Evolutionary conservation across 1,140 invertebrate species (phyloP).

Genomic region (Branchinecta lindahli): DNA sequence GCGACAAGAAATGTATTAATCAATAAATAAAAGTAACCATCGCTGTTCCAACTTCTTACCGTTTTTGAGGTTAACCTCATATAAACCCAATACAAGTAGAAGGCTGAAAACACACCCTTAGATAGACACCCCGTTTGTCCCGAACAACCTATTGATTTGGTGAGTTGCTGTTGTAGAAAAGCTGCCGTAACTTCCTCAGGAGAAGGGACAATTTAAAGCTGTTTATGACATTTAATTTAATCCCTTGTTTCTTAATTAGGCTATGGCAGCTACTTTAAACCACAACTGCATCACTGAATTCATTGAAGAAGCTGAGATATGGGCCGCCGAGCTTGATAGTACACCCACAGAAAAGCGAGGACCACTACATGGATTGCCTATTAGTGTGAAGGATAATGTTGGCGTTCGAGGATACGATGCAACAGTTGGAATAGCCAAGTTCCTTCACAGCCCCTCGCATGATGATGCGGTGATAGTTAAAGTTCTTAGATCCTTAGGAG

Average conservation of each 20-base stretch:
- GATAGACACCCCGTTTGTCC: no score
- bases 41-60: no score
- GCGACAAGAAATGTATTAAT: no score
- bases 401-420: conserved; percentile 33
- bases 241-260: conserved; percentile 18
- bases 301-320: conserved; percentile 26
- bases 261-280: conserved; percentile 26
- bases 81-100: no score
- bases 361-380: conserved; percentile 30
- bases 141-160: no score
- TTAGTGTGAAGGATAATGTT: conserved; percentile 30
- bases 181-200: no score
- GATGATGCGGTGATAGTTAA: conserved; percentile 29
- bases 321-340: conserved; percentile 28
- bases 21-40: no score
- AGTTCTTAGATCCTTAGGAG: conserved; percentile 26
- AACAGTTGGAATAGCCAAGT: conserved; percentile 32
- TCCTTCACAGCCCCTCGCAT: conserved; percentile 28
- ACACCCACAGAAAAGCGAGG: conserved; percentile 22
- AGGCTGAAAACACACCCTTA: no score
- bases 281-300: conserved; percentile 30
- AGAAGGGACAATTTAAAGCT: no score
- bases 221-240: no score
- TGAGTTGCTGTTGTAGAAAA: no score
- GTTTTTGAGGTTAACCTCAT: no score